A percentile compares a stretch with the other conserved stretches of the same genome.
phyloP scores from a whole-genome alignment of 2,888 invertebrate species.

The Pogonocherus hispidulus region DNA sequence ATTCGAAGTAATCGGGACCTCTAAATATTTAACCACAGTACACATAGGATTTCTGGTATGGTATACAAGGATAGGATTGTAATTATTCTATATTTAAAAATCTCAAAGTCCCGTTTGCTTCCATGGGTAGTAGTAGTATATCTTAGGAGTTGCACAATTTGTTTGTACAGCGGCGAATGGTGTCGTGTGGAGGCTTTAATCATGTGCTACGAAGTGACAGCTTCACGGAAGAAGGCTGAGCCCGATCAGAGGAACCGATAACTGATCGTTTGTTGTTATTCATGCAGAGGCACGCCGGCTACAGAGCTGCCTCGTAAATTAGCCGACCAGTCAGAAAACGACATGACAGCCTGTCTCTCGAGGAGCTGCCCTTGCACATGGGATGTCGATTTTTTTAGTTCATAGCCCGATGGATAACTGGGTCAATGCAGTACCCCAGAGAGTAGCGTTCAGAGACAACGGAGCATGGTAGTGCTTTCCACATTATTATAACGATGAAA shows the following conservation, averaged over 20 bases:
- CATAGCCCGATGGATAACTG: neutral
- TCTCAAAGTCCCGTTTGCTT: no score
- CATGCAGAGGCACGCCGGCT: constrained; percentile 13
- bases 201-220: constrained; percentile 19
- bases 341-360: constrained; percentile 10
- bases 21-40: no score
- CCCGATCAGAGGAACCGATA: constrained; percentile 30
- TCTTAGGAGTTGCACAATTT: constrained; percentile 23
- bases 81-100: no score
- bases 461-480: no score
- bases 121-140: no score
- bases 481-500: no score
- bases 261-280: constrained; percentile 22
- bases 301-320: constrained; percentile 16
- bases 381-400: constrained; percentile 17
- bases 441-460: no score
- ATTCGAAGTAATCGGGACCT: no score
- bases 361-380: constrained; percentile 16
- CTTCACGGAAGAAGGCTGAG: constrained; percentile 34
- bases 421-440: constrained; percentile 14
- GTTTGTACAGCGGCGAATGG: constrained; percentile 20
- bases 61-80: no score
- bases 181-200: constrained; percentile 25
- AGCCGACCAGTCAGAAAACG: constrained; percentile 6
- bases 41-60: no score